Conservation (phyloP, 2,113 vertebrate genomes). For the Phrynosoma blainvillii region DNA sequence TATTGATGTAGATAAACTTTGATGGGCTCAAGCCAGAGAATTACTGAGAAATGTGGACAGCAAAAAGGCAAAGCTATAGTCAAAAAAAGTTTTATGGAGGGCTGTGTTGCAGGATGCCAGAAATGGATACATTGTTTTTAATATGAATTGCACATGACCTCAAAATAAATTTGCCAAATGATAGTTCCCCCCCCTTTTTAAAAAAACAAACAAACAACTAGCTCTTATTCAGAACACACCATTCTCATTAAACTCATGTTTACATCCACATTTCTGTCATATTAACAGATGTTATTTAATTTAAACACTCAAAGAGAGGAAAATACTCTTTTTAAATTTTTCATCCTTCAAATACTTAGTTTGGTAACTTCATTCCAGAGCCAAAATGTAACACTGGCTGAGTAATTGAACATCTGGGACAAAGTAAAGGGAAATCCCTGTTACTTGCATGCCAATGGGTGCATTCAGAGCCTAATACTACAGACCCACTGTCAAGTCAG, state of each 20-base stretch:
- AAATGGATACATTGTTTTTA: no score
- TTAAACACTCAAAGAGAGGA: neutral
- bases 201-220: neutral
- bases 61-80: neutral
- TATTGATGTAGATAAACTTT: neutral
- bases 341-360: neutral
- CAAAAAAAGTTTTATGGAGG: neutral
- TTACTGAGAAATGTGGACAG: neutral
- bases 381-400: neutral
- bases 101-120: no score
- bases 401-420: neutral
- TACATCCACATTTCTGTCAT: neutral
- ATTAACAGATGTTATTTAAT: neutral
- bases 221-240: neutral
- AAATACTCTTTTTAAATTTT: neutral
- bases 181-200: no score
- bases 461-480: accelerated
- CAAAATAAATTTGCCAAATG: neutral
- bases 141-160: neutral
- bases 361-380: neutral
- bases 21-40: neutral
- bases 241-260: neutral
- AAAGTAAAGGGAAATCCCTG: neutral
- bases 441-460: accelerated
- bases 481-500: neutral